Evolutionary conservation across 2,888 invertebrate species (phyloP).

Genomic region (Melanostoma scalare): DNA sequence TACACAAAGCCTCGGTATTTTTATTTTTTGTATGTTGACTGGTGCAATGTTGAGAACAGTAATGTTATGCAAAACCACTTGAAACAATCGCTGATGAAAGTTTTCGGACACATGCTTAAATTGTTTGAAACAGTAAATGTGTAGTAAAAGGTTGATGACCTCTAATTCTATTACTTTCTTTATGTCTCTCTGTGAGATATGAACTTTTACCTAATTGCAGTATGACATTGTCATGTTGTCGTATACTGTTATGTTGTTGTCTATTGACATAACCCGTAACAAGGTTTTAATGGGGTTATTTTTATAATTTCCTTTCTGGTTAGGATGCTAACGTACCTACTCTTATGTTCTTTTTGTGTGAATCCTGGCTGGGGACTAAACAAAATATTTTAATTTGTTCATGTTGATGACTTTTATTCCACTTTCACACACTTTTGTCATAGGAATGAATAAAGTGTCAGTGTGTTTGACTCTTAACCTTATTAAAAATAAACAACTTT

Average conservation of each 20-base stretch:
- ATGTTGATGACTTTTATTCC: conserved; percentile 44
- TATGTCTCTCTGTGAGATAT: conserved; percentile 31
- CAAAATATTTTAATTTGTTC: conserved; percentile 48
- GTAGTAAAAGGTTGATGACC: conserved; percentile 59
- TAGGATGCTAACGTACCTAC: conserved; percentile 37
- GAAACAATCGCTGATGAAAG: conserved; percentile 54
- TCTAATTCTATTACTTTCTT: conserved; percentile 16
- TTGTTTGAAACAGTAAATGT: conserved; percentile 9
- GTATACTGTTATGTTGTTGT: conserved; percentile 41
- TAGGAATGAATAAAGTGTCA: conserved; percentile 38
- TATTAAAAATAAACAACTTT: conserved; percentile 30
- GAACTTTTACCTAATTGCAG: conserved; percentile 50
- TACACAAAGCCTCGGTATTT: conserved; percentile 34
- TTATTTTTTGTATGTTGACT: conserved; percentile 6
- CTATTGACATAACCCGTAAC: conserved; percentile 57
- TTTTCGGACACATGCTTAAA: conserved; percentile 63
- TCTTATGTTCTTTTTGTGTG: conserved; percentile 39
- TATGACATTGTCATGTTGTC: conserved; percentile 20
- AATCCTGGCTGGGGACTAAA: background rate
- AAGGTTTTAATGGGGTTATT: conserved; percentile 59
- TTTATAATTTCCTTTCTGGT: background rate
- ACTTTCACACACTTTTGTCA: conserved; percentile 12
- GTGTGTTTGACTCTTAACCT: conserved; percentile 38
- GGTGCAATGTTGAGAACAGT: background rate
- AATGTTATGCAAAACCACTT: background rate